Evolutionary conservation across 2,113 vertebrate genomes (phyloP), one percentile per base, ranked within the genome.

Genomic region (Cololabis saira): DNA sequence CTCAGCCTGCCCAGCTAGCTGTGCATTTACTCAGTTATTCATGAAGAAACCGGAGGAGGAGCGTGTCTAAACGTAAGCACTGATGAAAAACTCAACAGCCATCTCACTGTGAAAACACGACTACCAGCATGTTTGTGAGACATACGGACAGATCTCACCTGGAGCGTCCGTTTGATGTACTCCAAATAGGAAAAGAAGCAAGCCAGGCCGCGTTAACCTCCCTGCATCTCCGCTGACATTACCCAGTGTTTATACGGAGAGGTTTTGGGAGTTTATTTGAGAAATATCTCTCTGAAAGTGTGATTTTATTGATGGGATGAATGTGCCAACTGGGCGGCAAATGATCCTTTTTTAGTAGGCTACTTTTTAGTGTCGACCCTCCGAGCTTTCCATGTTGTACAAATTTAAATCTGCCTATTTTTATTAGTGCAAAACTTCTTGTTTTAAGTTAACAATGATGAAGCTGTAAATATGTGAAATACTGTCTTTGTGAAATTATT

Each of bases 381-480:
- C 19, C 45, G 22, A 81, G 52, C 41, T 76, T 76, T 50, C 74
- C 64, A 61, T 56, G n/a, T 65, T 82, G 76, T 82, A 83, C 61
- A 81, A 64, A 50, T 68, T 40, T 53, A 19, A 53, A 75, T 56
- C 37, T 37, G 33, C 33, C 33, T 52, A 21, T 66, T 88, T 84
- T 77, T 74, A 73, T 67, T 76, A 54, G 62, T 65, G 19, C 62
- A 80, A n/a, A 76, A 67, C 41, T 81, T 27, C 42, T 74, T 53
- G 60, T 74, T 63, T 65, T 72, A 80, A 61, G 19, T 81, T 63
- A 59, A 79, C 2, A 78, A 44, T n/a, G 17, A 0, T 60, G 2
- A 54, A 40, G 24, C 44, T 90, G 87, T 89, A 89, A 70, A 88
- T 87, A 91, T 86, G 77, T 88, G 53, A 80, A 67, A 74, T 72